phyloP scores from a whole-genome alignment of 1,140 invertebrate genomes.

The Ganaspis sp. region DNA sequence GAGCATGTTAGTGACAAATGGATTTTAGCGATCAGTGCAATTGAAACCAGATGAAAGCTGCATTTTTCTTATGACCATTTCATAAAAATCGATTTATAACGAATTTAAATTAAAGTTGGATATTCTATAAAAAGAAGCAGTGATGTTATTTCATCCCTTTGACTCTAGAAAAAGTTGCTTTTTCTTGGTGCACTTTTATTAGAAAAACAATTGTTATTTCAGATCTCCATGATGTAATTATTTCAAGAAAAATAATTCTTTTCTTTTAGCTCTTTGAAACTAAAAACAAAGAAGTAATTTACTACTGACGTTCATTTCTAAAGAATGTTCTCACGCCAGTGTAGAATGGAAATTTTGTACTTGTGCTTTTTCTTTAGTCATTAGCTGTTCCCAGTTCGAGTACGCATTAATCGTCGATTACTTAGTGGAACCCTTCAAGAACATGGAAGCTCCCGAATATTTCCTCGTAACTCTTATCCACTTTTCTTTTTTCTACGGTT shows the following conservation, averaged over 20 bases:
- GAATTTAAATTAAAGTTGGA: not conserved
- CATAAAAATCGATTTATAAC: not conserved
- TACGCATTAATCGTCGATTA: slow-evolving; percentile 29
- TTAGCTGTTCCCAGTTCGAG: not conserved
- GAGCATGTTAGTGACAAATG: slow-evolving; percentile 3
- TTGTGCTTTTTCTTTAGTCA: slow-evolving; percentile 12
- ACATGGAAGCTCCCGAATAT: slow-evolving; percentile 34
- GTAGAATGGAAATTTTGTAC: not conserved
- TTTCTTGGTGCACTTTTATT: too few relatives aligned
- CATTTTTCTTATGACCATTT: not conserved
- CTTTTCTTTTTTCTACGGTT: slow-evolving; percentile 14
- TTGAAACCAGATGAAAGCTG: not conserved
- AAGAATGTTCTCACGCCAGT: not conserved
- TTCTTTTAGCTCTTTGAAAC: not conserved
- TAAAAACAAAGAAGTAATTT: slow-evolving; percentile 8
- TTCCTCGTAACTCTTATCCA: slow-evolving; percentile 28
- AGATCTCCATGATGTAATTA: not conserved
- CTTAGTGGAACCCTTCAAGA: slow-evolving; percentile 21
- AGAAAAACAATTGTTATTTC: too few relatives aligned
- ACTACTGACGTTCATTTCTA: not conserved
- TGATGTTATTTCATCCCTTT: not conserved
- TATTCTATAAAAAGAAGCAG: not conserved
- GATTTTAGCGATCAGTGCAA: not conserved
- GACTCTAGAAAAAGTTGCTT: too few relatives aligned
- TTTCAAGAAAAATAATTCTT: not conserved